Conservation (phyloP, 2,113 vertebrate genomes). For the Sorex araneus region DNA sequence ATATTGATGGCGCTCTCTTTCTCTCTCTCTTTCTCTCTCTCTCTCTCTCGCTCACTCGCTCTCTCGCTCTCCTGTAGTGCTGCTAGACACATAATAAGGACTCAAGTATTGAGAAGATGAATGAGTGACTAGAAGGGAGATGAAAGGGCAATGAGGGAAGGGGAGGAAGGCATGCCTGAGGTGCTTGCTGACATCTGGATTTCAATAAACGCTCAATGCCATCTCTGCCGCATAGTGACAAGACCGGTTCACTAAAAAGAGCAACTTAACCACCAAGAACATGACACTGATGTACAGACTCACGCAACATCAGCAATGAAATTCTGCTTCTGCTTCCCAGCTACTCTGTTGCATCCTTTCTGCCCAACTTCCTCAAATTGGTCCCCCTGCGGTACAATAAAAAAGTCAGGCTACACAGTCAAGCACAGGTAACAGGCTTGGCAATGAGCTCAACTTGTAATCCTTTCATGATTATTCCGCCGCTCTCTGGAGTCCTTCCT, state of each 20-base stretch:
- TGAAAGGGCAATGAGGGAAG: background rate
- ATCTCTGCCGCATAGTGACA: background rate
- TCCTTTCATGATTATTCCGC: background rate
- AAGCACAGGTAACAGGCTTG: background rate
- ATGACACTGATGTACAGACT: accelerated
- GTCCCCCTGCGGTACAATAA: background rate
- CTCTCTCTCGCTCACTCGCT: too few relatives aligned
- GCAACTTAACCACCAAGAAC: background rate
- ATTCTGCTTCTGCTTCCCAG: background rate
- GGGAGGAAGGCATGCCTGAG: too few relatives aligned
- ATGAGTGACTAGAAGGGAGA: background rate
- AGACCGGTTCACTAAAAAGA: background rate
- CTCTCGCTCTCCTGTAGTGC: background rate
- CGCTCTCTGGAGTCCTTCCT: background rate
- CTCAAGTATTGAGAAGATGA: background rate
- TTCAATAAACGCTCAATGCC: background rate
- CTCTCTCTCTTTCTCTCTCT: too few relatives aligned
- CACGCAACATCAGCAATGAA: background rate
- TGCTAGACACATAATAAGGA: background rate
- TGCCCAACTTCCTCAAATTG: background rate
- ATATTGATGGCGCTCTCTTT: too few relatives aligned
- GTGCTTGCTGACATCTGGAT: background rate
- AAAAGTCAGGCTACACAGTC: background rate
- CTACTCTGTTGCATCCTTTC: background rate
- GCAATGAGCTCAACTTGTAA: background rate